Conservation (phyloP, 1,140 invertebrate genomes). For the Megathymus violae region DNA sequence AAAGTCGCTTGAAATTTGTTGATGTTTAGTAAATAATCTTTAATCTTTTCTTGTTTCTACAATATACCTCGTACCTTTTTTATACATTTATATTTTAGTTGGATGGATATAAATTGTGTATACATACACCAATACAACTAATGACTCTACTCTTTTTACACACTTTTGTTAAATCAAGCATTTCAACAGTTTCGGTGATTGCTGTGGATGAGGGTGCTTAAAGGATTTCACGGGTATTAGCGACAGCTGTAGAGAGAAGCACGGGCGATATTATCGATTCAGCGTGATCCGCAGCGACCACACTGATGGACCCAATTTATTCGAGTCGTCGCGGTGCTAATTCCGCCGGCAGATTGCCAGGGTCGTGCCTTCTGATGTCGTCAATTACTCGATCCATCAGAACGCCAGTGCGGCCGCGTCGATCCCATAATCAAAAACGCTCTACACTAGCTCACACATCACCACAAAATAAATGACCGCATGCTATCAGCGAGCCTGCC, state of each 20-base stretch:
- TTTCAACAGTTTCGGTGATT: too few species aligned
- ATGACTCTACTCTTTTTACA: too few species aligned
- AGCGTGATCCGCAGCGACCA: slow-evolving; percentile 23
- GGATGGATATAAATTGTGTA: too few species aligned
- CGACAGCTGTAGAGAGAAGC: slow-evolving; percentile 11
- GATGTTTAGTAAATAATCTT: too few species aligned
- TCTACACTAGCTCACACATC: slow-evolving; percentile 1
- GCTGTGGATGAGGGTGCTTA: slow-evolving; percentile 9
- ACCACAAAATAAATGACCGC: slow-evolving; percentile 1
- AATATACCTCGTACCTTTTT: too few species aligned
- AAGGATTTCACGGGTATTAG: slow-evolving; percentile 20
- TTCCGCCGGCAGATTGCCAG: slow-evolving; percentile 29
- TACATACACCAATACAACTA: too few species aligned
- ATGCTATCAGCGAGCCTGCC: not conserved
- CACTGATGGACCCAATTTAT: slow-evolving; percentile 30
- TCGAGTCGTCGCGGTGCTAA: slow-evolving; percentile 19
- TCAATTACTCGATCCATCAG: slow-evolving; percentile 31
- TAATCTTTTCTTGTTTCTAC: too few species aligned
- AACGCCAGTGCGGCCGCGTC: slow-evolving; percentile 1
- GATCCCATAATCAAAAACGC: slow-evolving; percentile 20
- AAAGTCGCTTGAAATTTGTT: too few species aligned
- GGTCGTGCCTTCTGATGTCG: slow-evolving; percentile 19
- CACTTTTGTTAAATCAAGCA: too few species aligned
- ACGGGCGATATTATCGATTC: slow-evolving; percentile 23
- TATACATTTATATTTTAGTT: too few species aligned